Evolutionary conservation across 2,797 vertebrate genomes (phyloP), one percentile per base, ranked within the genome.

Genomic region (Fistularia tabacaria): DNA sequence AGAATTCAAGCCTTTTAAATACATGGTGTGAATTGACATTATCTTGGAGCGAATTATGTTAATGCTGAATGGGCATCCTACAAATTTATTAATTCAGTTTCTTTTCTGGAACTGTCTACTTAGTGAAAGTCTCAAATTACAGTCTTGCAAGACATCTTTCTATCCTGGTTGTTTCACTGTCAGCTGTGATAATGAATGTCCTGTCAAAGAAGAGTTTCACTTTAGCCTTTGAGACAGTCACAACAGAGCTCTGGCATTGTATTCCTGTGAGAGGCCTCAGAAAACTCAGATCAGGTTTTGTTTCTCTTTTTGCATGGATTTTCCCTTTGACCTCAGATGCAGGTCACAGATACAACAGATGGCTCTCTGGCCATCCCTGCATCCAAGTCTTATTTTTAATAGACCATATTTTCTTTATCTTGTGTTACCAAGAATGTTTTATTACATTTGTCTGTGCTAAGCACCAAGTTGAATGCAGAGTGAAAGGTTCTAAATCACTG

Each of bases 371-470:
- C 74, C 73, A 36, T 70, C 60, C 48, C 51, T 72, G 80, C 73
- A 59, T 83, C 63, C 79, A 71, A 69, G 84, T 87, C 85, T 89
- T 90, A 88, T 82, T 80, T 79, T 81, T 64, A 73, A 70, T 54
- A 53, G 57, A 69, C 49, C 73, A 49, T 69, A 58, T 71, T 81
- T 66, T 76, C 55, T 83, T 76, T 51, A 52, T 80, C 62, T 76
- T 54, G 53, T 78, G 72, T 76, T 74, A 61, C 79, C 68, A 54
- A 71, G 57, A 77, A 75, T 80, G 76, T 81, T 73, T 77, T 68
- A 39, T 77, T 51, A 25, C 58, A 55, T 71, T 56, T 62, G 66
- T 62, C 51, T 69, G 74, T 80, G 74, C 63, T 54, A 76, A 85
- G 84, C 69, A 62, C 69, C 68, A 62, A 49, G 69, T 71, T 70